Conservation (phyloP, 2,113 vertebrate genomes). For the Machaerirhynchus nigripectus region DNA sequence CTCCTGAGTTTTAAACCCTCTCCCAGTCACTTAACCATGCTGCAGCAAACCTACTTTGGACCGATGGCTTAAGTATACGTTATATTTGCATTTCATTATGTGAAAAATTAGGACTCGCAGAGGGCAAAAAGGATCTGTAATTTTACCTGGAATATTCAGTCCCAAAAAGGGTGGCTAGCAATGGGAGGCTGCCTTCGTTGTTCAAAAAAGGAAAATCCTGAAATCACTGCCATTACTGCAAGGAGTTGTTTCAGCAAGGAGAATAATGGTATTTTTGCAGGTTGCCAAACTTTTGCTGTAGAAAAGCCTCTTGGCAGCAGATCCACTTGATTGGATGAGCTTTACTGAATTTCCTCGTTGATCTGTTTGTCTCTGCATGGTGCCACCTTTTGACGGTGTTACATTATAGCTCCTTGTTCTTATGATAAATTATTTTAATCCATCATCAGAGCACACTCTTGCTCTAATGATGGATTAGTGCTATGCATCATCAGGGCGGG, state of each 20-base stretch:
- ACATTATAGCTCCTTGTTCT: constrained; percentile 63
- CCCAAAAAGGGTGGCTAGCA: background rate
- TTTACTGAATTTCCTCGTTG: constrained; percentile 59
- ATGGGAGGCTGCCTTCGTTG: background rate
- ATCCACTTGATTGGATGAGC: constrained; percentile 37
- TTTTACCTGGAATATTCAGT: background rate
- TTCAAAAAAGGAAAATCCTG: background rate
- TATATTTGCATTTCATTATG: constrained; percentile 28
- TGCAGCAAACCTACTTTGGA: background rate
- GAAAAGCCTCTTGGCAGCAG: constrained; percentile 57
- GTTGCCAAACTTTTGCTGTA: constrained; percentile 65
- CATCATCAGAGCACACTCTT: constrained; percentile 47
- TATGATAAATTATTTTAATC: constrained; percentile 70
- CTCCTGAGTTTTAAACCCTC: constrained; percentile 43
- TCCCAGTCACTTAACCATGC: constrained; percentile 14
- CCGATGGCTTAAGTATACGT: constrained; percentile 1
- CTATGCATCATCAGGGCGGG: constrained; percentile 42
- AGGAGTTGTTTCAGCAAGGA: constrained; percentile 30
- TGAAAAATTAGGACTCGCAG: background rate
- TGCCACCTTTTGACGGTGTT: constrained; percentile 60
- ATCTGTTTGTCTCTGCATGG: constrained; percentile 57
- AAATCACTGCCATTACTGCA: background rate
- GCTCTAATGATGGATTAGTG: constrained; percentile 55
- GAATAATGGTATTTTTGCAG: constrained; percentile 52
- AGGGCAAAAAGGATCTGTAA: background rate